Conservation (phyloP, 2,113 vertebrate genomes). For the Aphelocoma coerulescens region DNA sequence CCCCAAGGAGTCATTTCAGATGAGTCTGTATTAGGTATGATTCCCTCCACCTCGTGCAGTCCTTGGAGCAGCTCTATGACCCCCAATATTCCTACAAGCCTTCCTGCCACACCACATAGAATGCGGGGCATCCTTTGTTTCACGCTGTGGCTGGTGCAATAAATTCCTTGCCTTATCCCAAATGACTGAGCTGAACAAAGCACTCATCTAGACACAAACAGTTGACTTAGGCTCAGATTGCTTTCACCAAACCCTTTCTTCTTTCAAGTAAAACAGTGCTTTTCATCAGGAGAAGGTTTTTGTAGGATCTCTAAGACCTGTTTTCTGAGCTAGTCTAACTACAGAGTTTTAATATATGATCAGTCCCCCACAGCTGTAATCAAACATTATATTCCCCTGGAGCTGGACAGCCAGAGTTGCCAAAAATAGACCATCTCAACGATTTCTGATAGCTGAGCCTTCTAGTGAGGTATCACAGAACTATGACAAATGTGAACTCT, state of each 20-base stretch:
- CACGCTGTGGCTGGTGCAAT: fast-evolving
- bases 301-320: neutral
- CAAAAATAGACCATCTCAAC: neutral
- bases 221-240: neutral
- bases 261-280: neutral
- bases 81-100: neutral
- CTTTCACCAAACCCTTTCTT: neutral
- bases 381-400: neutral
- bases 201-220: neutral
- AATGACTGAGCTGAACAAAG: neutral
- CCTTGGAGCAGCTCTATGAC: neutral
- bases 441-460: neutral
- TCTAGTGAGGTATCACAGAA: neutral
- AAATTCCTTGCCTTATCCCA: neutral
- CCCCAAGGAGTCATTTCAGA: neutral
- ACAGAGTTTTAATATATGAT: neutral
- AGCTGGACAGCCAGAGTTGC: neutral
- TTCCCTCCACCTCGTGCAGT: neutral
- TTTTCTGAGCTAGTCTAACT: neutral
- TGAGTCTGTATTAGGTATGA: neutral
- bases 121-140: neutral
- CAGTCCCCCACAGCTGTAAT: neutral
- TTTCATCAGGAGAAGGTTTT: neutral
- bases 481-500: neutral
- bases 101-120: no score